These are phyloP conservation scores for Orthosia incerta DNA, from an alignment of 2,888 invertebrate species.

Conservation along the genomic window DNA sequence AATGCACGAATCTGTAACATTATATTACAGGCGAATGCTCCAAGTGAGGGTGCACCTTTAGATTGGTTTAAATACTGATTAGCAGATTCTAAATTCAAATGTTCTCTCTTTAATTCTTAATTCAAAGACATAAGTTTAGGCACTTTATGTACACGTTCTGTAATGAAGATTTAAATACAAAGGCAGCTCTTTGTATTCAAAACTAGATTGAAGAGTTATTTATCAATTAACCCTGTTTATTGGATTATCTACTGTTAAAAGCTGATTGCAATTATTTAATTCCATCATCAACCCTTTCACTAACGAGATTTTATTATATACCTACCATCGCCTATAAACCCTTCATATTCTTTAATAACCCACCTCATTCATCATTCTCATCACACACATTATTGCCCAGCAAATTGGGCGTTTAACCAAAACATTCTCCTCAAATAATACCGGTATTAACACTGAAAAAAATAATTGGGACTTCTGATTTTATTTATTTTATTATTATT, in stretches of 20 bases:
- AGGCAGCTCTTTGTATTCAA: too few species aligned
- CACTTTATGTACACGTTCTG: too few species aligned
- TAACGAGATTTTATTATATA: conserved; percentile 2
- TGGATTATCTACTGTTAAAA: not conserved
- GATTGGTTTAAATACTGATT: too few species aligned
- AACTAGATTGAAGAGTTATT: not conserved
- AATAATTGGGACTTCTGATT: too few species aligned
- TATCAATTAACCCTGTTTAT: not conserved
- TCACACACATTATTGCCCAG: conserved; percentile 40
- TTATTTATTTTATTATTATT: too few species aligned
- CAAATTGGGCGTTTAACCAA: conserved; percentile 25
- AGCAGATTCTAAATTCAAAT: too few species aligned
- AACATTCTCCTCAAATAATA: conserved; percentile 35
- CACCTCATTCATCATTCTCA: conserved; percentile 44
- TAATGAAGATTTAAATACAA: too few species aligned
- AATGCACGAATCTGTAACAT: too few species aligned
- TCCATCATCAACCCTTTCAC: not conserved
- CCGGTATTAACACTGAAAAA: conserved; percentile 26
- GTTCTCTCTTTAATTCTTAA: too few species aligned
- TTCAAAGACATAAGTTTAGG: too few species aligned
- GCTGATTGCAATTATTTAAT: not conserved
- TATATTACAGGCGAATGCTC: too few species aligned
- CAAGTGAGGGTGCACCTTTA: too few species aligned
- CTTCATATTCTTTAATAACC: not conserved
- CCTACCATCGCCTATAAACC: not conserved